Conservation (phyloP, 2,113 vertebrate genomes). For the Tragulus kanchil region DNA sequence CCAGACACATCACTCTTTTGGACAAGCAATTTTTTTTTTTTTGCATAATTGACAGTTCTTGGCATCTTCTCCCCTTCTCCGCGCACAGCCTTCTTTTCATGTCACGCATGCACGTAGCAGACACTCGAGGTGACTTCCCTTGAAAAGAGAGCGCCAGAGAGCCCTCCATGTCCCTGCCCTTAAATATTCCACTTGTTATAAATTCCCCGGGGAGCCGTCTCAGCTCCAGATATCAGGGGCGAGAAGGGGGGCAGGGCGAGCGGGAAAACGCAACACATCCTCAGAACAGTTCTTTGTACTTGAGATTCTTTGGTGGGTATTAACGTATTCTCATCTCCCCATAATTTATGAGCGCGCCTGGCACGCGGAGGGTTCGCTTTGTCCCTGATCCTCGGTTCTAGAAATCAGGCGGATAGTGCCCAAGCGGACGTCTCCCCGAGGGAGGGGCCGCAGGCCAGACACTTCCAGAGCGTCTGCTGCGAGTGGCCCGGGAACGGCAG, state of each 20-base stretch:
- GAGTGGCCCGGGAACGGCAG: background rate
- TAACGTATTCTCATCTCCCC: conserved; percentile 86
- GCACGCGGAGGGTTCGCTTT: conserved; percentile 61
- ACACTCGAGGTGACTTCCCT: conserved; percentile 89
- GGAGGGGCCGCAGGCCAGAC: background rate
- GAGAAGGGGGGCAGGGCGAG: conserved; percentile 14
- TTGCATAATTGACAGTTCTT: conserved; percentile 90
- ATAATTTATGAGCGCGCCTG: conserved; percentile 81
- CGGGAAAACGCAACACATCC: background rate
- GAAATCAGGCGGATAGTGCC: conserved; percentile 65
- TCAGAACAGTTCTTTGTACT: conserved; percentile 86
- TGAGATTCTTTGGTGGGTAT: conserved; percentile 83
- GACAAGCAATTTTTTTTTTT: conserved; percentile 79
- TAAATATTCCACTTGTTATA: conserved; percentile 89
- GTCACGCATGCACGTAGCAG: conserved; percentile 86
- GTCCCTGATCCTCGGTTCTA: conserved; percentile 60
- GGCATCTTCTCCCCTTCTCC: conserved; percentile 85
- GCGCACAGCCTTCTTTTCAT: conserved; percentile 86
- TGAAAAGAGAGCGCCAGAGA: conserved; percentile 86
- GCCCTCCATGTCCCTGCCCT: conserved; percentile 87
- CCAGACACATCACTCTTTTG: conserved; percentile 84
- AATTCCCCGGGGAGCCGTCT: conserved; percentile 86
- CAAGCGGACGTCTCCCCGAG: background rate
- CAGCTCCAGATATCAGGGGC: conserved; percentile 84
- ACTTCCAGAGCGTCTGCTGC: background rate